Percentiles rank a stretch among this genome's conserved stretches.
Conservation (phyloP, 2,113 vertebrate genomes). For the Hemibagrus wyckioides region DNA sequence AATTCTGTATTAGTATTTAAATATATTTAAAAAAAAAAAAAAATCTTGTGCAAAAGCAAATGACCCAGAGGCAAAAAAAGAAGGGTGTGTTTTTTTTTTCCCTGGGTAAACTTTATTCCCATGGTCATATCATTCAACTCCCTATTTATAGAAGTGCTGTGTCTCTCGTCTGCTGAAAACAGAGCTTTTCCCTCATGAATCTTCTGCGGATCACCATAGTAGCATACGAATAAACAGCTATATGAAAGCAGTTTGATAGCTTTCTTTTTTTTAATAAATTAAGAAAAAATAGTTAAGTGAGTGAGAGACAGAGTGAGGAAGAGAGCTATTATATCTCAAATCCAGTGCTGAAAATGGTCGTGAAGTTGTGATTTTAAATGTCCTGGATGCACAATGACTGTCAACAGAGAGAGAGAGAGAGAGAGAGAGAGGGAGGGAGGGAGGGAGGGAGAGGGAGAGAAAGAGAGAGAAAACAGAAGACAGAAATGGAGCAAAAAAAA, state of each 20-base stretch:
- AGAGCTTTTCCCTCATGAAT: background rate
- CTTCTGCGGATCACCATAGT: conserved; percentile 4
- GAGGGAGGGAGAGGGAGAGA: background rate
- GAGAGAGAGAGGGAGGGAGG: too few relatives aligned
- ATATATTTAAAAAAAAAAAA: conserved; percentile 3
- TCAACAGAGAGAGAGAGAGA: background rate
- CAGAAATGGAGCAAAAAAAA: background rate
- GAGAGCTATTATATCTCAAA: background rate
- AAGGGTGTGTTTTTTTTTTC: conserved; percentile 32
- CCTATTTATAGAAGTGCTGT: conserved; percentile 72
- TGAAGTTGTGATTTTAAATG: background rate
- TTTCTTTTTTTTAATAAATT: background rate
- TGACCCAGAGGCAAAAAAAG: background rate
- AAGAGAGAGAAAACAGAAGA: background rate
- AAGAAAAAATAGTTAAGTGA: background rate
- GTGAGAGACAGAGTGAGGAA: background rate
- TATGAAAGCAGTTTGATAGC: background rate
- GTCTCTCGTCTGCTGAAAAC: conserved; percentile 8
- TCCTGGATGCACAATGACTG: background rate
- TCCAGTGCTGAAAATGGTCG: background rate
- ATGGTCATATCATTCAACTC: conserved; percentile 66
- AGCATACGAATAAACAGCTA: conserved; percentile 2
- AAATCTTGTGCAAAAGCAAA: background rate
- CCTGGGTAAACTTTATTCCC: conserved; percentile 62
- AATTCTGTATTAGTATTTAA: background rate